A percentile compares a stretch with the other conserved stretches of the same genome.
phyloP scores from a whole-genome alignment of 2,797 vertebrate species.

The Chromobotia macracanthus region DNA sequence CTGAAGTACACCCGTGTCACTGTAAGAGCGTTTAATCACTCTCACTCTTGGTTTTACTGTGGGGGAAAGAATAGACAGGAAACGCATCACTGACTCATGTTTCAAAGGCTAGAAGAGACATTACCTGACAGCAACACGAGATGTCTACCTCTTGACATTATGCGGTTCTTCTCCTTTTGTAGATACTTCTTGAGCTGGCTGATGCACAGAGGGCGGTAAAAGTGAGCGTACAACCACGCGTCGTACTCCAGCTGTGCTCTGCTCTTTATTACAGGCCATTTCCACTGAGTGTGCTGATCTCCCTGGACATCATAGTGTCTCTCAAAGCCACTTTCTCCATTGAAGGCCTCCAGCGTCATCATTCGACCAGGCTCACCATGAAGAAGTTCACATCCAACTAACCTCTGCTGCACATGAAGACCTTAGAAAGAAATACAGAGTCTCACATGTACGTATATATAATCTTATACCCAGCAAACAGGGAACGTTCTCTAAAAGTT shows the following conservation, averaged over 20 bases:
- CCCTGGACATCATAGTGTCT: background rate
- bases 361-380: slow-evolving; percentile 13
- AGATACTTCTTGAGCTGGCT: slow-evolving; percentile 40
- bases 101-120: too few relatives aligned
- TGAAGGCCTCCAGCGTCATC: slow-evolving; percentile 28
- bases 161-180: slow-evolving; percentile 9
- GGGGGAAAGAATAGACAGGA: background rate
- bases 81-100: background rate
- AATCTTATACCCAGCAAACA: too few relatives aligned
- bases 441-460: too few relatives aligned
- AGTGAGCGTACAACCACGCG: slow-evolving; percentile 13
- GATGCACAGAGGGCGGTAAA: slow-evolving; percentile 37
- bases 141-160: slow-evolving; percentile 27
- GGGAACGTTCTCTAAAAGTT: too few relatives aligned
- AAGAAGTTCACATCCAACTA: slow-evolving; percentile 41
- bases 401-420: slow-evolving; percentile 35
- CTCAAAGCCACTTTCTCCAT: slow-evolving; percentile 28
- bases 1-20: background rate
- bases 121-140: too few relatives aligned
- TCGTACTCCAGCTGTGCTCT: slow-evolving; percentile 15
- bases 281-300: slow-evolving; percentile 24
- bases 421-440: slow-evolving; percentile 4
- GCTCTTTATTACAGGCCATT: slow-evolving; percentile 31
- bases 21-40: slow-evolving; percentile 2
- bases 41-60: slow-evolving; percentile 35